phyloP scores from a whole-genome alignment of 2,113 vertebrate genomes.

The Neolamprologus ventralis region DNA sequence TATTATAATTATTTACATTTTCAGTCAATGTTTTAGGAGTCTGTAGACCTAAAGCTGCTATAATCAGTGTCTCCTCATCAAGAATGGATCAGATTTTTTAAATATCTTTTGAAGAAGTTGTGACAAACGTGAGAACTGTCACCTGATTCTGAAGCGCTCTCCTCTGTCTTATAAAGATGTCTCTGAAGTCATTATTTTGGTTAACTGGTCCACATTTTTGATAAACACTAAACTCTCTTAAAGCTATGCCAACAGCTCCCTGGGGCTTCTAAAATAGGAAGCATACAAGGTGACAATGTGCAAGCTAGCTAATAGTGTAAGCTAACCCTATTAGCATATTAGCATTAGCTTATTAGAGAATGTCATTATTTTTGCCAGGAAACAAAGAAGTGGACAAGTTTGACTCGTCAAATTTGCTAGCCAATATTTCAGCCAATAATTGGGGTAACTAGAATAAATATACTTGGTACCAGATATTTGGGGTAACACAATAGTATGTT shows the following conservation, averaged over 20 bases:
- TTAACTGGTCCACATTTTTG: not conserved
- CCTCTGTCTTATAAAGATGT: rapidly evolving
- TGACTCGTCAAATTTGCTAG: rapidly evolving
- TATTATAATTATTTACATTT: not conserved
- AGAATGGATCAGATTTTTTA: rapidly evolving
- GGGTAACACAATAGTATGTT: not conserved
- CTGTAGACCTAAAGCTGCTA: not conserved
- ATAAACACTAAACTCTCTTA: not conserved
- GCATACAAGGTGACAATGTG: not conserved
- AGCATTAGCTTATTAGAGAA: not conserved
- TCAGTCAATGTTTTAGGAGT: rapidly evolving
- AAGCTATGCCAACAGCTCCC: not conserved
- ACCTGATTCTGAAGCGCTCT: rapidly evolving
- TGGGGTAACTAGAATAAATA: not conserved
- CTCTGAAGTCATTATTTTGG: not conserved
- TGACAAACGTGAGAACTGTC: not conserved
- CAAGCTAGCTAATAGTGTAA: not conserved
- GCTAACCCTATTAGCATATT: not conserved
- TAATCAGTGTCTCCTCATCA: not conserved
- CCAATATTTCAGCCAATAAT: not conserved
- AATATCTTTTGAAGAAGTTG: not conserved
- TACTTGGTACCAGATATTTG: not conserved
- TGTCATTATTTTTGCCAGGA: not conserved
- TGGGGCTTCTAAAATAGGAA: not conserved
- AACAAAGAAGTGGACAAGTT: not conserved